A percentile compares a stretch with the other conserved stretches of the same genome.
These are phyloP conservation scores for Denticeps clupeoides DNA, from an alignment of 2,797 vertebrate species.

Conservation along the genomic window DNA sequence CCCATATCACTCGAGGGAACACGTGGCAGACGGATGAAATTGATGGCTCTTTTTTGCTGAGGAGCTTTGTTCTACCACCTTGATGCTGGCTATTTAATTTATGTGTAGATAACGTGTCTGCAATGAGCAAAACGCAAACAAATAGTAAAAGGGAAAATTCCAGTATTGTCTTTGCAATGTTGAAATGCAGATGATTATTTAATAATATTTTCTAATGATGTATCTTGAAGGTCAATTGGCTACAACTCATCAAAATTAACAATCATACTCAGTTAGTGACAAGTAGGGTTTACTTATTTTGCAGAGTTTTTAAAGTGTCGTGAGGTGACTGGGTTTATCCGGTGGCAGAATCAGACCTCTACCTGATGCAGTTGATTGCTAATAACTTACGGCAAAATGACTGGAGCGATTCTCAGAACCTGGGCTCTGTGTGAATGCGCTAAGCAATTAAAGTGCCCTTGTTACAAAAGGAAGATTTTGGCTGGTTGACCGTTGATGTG, in stretches of 20 bases:
- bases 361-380: conserved; percentile 60
- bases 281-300: no score
- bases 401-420: conserved; percentile 60
- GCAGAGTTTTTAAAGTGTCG: no score
- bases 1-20: conserved; percentile 30
- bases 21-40: conserved; percentile 33
- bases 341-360: conserved; percentile 47
- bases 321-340: conserved; percentile 34
- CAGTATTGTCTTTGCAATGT: no score
- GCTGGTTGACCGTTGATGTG: conserved; percentile 58
- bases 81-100: conserved; percentile 22
- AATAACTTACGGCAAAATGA: conserved; percentile 65
- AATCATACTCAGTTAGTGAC: no score
- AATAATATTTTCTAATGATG: no score
- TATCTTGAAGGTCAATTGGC: no score
- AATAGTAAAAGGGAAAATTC: no score
- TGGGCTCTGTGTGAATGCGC: conserved; percentile 58
- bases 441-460: conserved; percentile 65
- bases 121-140: no score
- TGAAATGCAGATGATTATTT: no score
- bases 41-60: conserved; percentile 32
- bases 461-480: conserved; percentile 55
- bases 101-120: no score
- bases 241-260: no score
- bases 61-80: conserved; percentile 26